A percentile compares a stretch with the other conserved stretches of the same genome.
phyloP scores from a whole-genome alignment of 64 coral and sea anemone species.

The Montipora efflorescens region DNA sequence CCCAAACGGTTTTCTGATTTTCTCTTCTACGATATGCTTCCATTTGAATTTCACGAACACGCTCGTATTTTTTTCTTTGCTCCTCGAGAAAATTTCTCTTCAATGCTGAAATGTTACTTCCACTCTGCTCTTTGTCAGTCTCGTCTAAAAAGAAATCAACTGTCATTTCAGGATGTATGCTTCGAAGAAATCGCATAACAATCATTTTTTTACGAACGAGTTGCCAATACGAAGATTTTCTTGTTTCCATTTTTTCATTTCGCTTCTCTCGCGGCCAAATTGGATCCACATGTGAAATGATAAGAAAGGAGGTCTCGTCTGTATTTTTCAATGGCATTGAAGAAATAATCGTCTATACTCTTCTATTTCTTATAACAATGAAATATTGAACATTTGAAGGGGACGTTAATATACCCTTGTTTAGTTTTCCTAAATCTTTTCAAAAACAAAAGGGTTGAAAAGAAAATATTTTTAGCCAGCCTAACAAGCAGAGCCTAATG shows the following conservation, averaged over 20 bases:
- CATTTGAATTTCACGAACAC: constrained; percentile 29
- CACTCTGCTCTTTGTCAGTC: not conserved
- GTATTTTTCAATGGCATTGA: not conserved
- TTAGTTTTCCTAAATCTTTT: constrained; percentile 16
- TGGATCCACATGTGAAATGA: constrained; percentile 7
- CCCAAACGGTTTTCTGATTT: constrained; percentile 11
- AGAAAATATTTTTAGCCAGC: not conserved
- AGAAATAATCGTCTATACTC: not conserved
- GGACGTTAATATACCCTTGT: constrained; percentile 6
- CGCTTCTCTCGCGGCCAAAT: constrained; percentile 25
- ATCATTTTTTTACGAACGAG: constrained; percentile 29
- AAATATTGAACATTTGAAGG: not conserved
- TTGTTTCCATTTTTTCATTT: not conserved
- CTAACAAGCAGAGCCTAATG: not conserved
- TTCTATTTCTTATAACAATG: too few species aligned
- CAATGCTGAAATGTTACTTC: not conserved
- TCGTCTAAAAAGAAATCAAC: not conserved
- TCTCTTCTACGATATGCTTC: not conserved
- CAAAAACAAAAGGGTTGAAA: not conserved
- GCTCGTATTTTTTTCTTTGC: not conserved
- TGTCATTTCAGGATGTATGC: not conserved
- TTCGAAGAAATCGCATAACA: constrained; percentile 14
- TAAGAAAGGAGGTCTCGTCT: not conserved
- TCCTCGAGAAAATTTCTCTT: constrained; percentile 7
- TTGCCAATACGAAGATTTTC: not conserved